Conservation (phyloP, 2,888 invertebrate genomes). For the Agrotis puta region DNA sequence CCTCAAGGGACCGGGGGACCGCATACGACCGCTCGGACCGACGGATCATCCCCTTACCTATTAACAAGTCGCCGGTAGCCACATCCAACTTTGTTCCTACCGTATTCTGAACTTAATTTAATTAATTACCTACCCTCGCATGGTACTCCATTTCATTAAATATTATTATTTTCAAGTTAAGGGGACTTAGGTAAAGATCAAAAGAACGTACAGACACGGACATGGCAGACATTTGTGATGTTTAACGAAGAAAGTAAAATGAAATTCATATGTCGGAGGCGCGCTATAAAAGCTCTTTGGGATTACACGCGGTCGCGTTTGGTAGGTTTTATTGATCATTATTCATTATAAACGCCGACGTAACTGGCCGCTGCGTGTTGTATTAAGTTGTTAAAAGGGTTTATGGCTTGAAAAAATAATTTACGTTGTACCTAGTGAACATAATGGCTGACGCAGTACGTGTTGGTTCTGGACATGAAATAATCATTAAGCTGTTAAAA, state of each 20-base stretch:
- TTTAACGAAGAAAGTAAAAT: slow-evolving; percentile 77
- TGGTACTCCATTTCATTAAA: slow-evolving; percentile 85
- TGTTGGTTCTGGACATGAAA: slow-evolving; percentile 15
- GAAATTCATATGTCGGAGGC: slow-evolving; percentile 70
- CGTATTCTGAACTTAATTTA: slow-evolving; percentile 90
- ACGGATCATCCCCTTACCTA: slow-evolving; percentile 86
- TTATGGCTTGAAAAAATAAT: slow-evolving; percentile 75
- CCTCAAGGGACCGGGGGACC: slow-evolving; percentile 78
- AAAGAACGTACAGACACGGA: slow-evolving; percentile 72
- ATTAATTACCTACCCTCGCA: slow-evolving; percentile 87
- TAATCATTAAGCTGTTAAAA: slow-evolving; percentile 8
- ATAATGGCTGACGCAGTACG: slow-evolving; percentile 40
- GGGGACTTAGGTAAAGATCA: slow-evolving; percentile 83
- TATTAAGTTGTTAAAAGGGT: slow-evolving; percentile 84
- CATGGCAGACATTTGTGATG: slow-evolving; percentile 72
- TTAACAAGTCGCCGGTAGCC: slow-evolving; percentile 87
- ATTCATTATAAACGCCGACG: slow-evolving; percentile 83
- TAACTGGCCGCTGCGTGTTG: slow-evolving; percentile 79
- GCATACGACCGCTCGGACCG: slow-evolving; percentile 65
- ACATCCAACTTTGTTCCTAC: slow-evolving; percentile 86
- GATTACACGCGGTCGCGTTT: slow-evolving; percentile 77
- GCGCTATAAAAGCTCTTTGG: slow-evolving; percentile 71
- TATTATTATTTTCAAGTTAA: slow-evolving; percentile 85
- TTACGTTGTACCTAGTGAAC: slow-evolving; percentile 38
- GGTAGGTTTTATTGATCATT: slow-evolving; percentile 86